A percentile compares a stretch with the other conserved stretches of the same genome.
Evolutionary conservation across 2,797 vertebrate genomes (phyloP).

Genomic region (Merluccius polli): DNA sequence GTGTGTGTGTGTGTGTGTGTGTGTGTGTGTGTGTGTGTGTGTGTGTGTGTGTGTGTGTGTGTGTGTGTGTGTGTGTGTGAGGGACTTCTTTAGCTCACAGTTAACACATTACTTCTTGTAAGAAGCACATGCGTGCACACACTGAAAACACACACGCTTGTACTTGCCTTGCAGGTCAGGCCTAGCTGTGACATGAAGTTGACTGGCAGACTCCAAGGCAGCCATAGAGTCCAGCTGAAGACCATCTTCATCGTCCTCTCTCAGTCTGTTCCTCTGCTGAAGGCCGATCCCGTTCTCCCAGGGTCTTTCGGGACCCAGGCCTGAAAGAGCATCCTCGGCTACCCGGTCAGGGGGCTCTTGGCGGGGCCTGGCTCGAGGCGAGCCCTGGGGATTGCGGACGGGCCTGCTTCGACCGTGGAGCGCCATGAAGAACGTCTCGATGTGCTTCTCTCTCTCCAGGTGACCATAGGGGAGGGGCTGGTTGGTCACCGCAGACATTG

Average conservation of each 20-base stretch:
- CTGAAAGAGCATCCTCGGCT: constrained; percentile 19
- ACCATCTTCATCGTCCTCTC: constrained; percentile 18
- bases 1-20: background rate
- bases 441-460: constrained; percentile 77
- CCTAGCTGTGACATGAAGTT: constrained; percentile 70
- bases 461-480: constrained; percentile 71
- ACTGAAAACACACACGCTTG: background rate
- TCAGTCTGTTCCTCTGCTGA: background rate
- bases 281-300: constrained; percentile 4
- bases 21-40: background rate
- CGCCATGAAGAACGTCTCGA: constrained; percentile 66
- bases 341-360: constrained; percentile 16
- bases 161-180: constrained; percentile 72
- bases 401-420: constrained; percentile 52
- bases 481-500: constrained; percentile 68
- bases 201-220: constrained; percentile 61
- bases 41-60: background rate
- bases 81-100: background rate
- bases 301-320: constrained; percentile 21
- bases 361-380: constrained; percentile 22
- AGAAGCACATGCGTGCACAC: background rate
- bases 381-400: constrained; percentile 32
- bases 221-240: constrained; percentile 44
- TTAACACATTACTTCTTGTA: background rate
- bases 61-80: background rate